phyloP scores from a whole-genome alignment of 2,797 vertebrate species.

The Notamacropus eugenii region DNA sequence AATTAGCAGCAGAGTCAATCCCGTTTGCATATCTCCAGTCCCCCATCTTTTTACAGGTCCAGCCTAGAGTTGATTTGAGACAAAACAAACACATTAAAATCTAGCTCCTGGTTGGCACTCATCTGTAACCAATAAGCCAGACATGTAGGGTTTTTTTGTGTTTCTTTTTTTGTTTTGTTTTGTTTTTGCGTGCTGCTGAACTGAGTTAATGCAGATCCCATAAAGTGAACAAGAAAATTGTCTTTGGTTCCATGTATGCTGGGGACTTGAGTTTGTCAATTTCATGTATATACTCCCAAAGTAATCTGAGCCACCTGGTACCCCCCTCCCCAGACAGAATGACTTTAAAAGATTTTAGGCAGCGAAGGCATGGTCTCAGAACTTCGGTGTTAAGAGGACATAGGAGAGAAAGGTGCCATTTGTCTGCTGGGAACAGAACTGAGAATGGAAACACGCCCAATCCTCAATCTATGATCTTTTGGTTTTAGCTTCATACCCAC shows the following conservation, averaged over 20 bases:
- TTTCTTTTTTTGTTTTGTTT: neutral
- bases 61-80: neutral
- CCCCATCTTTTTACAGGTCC: rapidly evolving
- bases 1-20: neutral
- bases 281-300: neutral
- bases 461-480: rapidly evolving
- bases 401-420: neutral
- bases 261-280: neutral
- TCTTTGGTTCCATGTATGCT: neutral
- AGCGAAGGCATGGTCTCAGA: neutral
- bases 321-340: neutral
- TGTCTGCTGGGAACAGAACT: neutral
- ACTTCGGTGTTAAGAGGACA: neutral
- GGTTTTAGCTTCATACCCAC: rapidly evolving
- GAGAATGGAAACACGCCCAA: rapidly evolving
- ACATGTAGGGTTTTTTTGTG: neutral
- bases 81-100: neutral
- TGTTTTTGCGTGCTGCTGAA: neutral
- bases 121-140: neutral
- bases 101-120: neutral
- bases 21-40: neutral
- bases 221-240: rapidly evolving
- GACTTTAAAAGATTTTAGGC: rapidly evolving
- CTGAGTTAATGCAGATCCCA: neutral
- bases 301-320: neutral